Conservation (phyloP, 2,888 invertebrate species). For the Formica aserva region DNA sequence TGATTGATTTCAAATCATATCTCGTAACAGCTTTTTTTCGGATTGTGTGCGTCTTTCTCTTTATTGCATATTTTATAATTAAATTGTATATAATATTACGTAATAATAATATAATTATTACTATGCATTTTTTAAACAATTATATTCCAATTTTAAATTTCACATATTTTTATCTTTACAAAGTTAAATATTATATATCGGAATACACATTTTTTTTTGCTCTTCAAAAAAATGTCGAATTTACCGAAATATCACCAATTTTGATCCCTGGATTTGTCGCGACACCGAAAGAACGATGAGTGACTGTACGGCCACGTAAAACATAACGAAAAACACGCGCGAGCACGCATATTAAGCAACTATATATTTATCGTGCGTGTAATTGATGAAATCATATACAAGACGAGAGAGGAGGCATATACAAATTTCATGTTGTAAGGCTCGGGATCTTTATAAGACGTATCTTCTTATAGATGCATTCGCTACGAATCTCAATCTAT, state of each 20-base stretch:
- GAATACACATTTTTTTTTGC: not conserved
- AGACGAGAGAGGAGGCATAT: constrained; percentile 11
- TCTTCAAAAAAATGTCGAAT: not conserved
- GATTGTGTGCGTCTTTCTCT: not conserved
- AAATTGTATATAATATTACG: not conserved
- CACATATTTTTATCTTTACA: not conserved
- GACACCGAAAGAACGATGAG: constrained; percentile 9
- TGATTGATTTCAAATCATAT: not conserved
- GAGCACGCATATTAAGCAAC: not conserved
- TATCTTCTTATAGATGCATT: constrained; percentile 82
- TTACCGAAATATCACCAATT: not conserved
- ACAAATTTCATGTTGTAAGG: constrained; percentile 68
- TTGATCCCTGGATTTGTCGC: not conserved
- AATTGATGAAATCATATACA: not conserved
- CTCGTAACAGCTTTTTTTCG: not conserved
- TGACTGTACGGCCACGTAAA: constrained; percentile 22
- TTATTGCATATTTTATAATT: not conserved
- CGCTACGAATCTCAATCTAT: constrained; percentile 84
- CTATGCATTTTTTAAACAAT: not conserved
- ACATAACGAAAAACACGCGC: constrained; percentile 10
- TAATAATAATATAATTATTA: constrained; percentile 13
- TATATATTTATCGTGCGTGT: constrained; percentile 13
- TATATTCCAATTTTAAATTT: not conserved
- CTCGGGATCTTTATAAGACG: constrained; percentile 75
- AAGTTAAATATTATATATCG: not conserved